phyloP scores from a whole-genome alignment of 1,140 invertebrate genomes.

The Pogonognathellus flavescens region DNA sequence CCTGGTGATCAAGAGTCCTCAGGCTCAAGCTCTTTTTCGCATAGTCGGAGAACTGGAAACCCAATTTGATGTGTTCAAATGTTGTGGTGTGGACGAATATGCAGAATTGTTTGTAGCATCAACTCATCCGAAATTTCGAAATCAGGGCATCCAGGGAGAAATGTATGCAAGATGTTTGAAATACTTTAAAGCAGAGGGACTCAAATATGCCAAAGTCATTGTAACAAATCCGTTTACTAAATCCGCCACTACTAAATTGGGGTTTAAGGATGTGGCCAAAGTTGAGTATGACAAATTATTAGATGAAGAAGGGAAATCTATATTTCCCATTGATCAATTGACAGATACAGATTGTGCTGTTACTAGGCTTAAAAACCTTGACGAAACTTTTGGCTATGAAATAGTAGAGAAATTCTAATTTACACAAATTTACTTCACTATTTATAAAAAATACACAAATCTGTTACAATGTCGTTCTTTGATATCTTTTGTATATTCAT shows the following conservation, averaged over 20 bases:
- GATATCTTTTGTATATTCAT: too few relatives aligned
- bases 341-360: constrained; percentile 18
- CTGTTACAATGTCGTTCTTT: too few relatives aligned
- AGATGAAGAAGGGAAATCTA: constrained; percentile 53
- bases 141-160: constrained; percentile 50
- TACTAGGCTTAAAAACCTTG: constrained; percentile 14
- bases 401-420: constrained; percentile 32
- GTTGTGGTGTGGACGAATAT: constrained; percentile 49
- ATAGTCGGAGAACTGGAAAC: constrained; percentile 15
- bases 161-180: constrained; percentile 57
- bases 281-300: constrained; percentile 39
- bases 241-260: constrained; percentile 51
- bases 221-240: constrained; percentile 60
- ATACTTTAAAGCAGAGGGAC: constrained; percentile 58
- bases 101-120: constrained; percentile 59
- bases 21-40: constrained; percentile 28
- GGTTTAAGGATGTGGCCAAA: constrained; percentile 55
- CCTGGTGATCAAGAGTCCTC: constrained; percentile 9
- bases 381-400: background rate
- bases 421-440: too few relatives aligned
- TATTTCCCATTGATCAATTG: constrained; percentile 14
- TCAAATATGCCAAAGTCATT: constrained; percentile 49
- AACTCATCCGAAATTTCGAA: constrained; percentile 52
- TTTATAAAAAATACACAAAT: too few relatives aligned
- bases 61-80: constrained; percentile 49